A percentile compares a stretch with the other conserved stretches of the same genome.
These are phyloP conservation scores for Bombylius discolor DNA, from an alignment of 2,888 invertebrate species.

Conservation along the genomic window DNA sequence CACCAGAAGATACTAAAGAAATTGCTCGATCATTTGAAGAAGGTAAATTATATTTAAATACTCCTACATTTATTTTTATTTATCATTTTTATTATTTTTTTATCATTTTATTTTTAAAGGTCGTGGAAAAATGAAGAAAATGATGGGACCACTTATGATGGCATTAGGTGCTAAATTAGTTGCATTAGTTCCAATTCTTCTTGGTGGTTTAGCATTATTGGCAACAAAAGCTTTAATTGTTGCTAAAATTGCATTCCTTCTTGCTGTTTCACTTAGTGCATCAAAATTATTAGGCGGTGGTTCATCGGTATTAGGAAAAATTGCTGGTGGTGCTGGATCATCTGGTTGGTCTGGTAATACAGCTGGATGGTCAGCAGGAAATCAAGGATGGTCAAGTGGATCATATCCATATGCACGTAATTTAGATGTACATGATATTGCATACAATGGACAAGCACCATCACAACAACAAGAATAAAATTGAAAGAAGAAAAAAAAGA, in stretches of 20 bases:
- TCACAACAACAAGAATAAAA: background rate
- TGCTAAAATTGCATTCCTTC: slow-evolving; percentile 62
- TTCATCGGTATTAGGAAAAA: slow-evolving; percentile 23
- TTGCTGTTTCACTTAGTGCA: slow-evolving; percentile 56
- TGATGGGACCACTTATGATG: slow-evolving; percentile 52
- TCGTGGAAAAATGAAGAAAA: slow-evolving; percentile 64
- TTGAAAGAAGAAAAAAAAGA: background rate
- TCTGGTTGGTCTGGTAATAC: slow-evolving; percentile 2
- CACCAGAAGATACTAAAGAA: slow-evolving; percentile 48
- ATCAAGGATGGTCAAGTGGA: slow-evolving; percentile 16
- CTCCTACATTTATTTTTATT: no score
- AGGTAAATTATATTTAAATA: slow-evolving; percentile 40
- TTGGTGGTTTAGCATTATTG: slow-evolving; percentile 58
- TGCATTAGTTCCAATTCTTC: slow-evolving; percentile 53
- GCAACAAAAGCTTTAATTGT: slow-evolving; percentile 65
- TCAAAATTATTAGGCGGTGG: slow-evolving; percentile 52
- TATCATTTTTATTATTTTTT: background rate
- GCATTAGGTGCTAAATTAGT: slow-evolving; percentile 59
- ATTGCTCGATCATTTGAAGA: slow-evolving; percentile 62
- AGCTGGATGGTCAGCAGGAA: slow-evolving; percentile 14
- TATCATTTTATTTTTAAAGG: slow-evolving; percentile 36
- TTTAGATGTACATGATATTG: slow-evolving; percentile 52
- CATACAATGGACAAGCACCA: slow-evolving; percentile 53
- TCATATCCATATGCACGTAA: slow-evolving; percentile 41
- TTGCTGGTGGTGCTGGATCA: slow-evolving; percentile 23